Percentiles rank a stretch among this genome's conserved stretches.
Evolutionary conservation across 2,797 vertebrate genomes (phyloP).

Genomic region (Halcyon chelicuti): DNA sequence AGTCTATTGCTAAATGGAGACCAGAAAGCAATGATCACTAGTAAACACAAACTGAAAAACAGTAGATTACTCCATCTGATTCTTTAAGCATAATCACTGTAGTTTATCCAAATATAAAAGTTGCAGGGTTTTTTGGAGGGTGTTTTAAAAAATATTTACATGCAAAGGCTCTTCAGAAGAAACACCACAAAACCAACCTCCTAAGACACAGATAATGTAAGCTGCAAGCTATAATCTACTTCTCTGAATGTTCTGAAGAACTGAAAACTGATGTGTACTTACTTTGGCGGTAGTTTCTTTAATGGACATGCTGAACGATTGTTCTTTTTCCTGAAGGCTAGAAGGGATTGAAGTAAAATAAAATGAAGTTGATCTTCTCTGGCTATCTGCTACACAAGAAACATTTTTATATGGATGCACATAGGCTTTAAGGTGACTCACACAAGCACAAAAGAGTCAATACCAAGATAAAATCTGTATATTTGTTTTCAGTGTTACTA

Average conservation of each 20-base stretch:
- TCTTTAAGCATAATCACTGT: not conserved
- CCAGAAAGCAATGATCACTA: not conserved
- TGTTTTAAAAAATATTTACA: not conserved
- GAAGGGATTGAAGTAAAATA: constrained; percentile 61
- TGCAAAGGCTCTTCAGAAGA: not conserved
- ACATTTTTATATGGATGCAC: not conserved
- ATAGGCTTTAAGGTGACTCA: not conserved
- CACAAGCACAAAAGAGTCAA: not conserved
- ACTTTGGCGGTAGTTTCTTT: constrained; percentile 89
- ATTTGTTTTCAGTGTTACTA: not conserved
- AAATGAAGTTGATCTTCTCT: constrained; percentile 6
- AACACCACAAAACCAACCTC: not conserved
- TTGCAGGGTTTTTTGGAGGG: not conserved
- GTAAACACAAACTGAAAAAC: not conserved
- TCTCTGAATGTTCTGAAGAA: not conserved
- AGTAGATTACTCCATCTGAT: not conserved
- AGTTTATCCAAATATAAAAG: not conserved
- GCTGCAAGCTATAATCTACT: not conserved
- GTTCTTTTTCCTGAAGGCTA: constrained; percentile 89
- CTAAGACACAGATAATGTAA: not conserved
- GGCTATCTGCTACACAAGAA: not conserved
- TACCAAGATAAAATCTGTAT: not conserved
- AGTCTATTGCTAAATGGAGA: not conserved
- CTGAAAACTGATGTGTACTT: constrained; percentile 64
- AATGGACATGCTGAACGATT: constrained; percentile 81